Evolutionary conservation across 2,888 invertebrate genomes (phyloP).

Genomic region (Microchrysa polita): DNA sequence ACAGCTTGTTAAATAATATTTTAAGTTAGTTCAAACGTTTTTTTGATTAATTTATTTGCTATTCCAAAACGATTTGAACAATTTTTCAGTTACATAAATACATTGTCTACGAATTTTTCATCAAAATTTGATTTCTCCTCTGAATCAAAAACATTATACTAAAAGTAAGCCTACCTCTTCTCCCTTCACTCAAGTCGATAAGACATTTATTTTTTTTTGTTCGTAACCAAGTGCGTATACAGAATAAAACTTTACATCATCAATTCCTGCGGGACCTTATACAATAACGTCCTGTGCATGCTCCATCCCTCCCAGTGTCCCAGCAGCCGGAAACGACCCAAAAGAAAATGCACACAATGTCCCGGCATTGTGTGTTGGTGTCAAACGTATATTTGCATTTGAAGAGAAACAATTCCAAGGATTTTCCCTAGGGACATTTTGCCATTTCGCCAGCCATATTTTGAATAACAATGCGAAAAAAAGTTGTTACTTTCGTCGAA

Average conservation of each 20-base stretch:
- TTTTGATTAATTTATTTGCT: too few relatives aligned
- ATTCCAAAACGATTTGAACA: too few relatives aligned
- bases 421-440: conserved; percentile 39
- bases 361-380: conserved; percentile 33
- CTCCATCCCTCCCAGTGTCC: too few relatives aligned
- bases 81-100: too few relatives aligned
- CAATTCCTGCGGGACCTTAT: conserved; percentile 5
- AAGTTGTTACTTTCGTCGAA: conserved; percentile 20
- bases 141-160: too few relatives aligned
- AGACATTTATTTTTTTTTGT: too few relatives aligned
- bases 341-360: neutral
- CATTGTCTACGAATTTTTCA: too few relatives aligned
- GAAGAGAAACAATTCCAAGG: conserved; percentile 19
- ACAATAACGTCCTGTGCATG: neutral
- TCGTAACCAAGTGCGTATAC: neutral
- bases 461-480: conserved; percentile 16
- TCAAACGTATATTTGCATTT: conserved; percentile 43
- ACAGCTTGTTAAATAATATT: too few relatives aligned
- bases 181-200: too few relatives aligned
- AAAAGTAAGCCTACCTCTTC: too few relatives aligned
- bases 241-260: conserved; percentile 1
- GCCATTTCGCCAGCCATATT: neutral
- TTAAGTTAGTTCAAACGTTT: too few relatives aligned
- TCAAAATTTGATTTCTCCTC: too few relatives aligned
- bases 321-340: neutral